These are phyloP conservation scores for Syngnathus typhle DNA, from an alignment of 2,113 vertebrate species.

Conservation along the genomic window DNA sequence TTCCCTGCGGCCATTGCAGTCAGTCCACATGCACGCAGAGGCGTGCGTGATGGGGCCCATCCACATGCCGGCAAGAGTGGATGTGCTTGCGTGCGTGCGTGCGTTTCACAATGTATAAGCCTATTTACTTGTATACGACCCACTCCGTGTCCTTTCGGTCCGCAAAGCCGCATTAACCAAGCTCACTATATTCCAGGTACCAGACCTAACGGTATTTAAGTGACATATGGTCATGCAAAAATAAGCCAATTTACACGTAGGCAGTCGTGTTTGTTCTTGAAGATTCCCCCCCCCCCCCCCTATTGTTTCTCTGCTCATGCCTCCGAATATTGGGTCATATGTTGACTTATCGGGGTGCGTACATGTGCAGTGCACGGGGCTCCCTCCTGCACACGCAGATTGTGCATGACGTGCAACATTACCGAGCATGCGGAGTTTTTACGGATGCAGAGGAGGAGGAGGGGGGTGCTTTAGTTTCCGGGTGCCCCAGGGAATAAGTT, in stretches of 20 bases:
- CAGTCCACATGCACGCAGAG: slow-evolving; percentile 13
- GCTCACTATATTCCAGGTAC: no score
- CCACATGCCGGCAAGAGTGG: slow-evolving; percentile 30
- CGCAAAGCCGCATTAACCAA: not conserved
- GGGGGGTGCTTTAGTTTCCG: slow-evolving; percentile 30
- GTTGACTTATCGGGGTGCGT: no score
- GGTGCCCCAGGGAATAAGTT: slow-evolving; percentile 30
- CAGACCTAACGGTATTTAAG: not conserved
- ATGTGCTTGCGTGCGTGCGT: slow-evolving; percentile 33
- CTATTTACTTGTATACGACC: slow-evolving; percentile 16
- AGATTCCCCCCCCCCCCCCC: not conserved
- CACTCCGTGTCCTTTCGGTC: not conserved
- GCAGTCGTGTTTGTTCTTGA: not conserved
- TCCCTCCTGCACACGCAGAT: slow-evolving; percentile 19
- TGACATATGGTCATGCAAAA: no score
- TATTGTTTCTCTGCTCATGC: not conserved
- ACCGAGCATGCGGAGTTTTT: slow-evolving; percentile 27
- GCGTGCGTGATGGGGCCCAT: slow-evolving; percentile 18
- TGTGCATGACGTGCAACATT: slow-evolving; percentile 19
- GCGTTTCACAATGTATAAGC: slow-evolving; percentile 19
- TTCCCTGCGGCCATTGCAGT: slow-evolving; percentile 40
- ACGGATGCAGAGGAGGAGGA: slow-evolving; percentile 19
- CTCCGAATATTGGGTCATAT: not conserved
- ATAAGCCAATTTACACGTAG: no score
- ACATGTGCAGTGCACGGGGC: not conserved